A percentile compares a stretch with the other conserved stretches of the same genome.
phyloP scores from a whole-genome alignment of 2,113 vertebrate species.

The Dasypus novemcinctus region DNA sequence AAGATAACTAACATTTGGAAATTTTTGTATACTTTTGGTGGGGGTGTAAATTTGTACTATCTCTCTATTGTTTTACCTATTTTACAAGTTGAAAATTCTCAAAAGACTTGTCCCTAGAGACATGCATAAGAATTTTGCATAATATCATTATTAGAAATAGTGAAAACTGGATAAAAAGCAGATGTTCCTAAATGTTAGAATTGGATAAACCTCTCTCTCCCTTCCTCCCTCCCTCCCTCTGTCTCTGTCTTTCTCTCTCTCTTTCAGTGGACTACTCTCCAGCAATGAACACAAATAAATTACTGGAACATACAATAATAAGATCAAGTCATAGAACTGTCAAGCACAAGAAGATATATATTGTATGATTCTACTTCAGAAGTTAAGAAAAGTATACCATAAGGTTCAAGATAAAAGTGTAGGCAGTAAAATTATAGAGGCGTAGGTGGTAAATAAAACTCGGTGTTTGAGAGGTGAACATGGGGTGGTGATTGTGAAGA shows the following conservation, averaged over 20 bases:
- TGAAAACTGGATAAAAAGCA: not conserved
- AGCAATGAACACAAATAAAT: not conserved
- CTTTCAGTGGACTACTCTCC: not conserved
- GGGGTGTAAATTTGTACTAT: not conserved
- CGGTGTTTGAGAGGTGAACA: not conserved
- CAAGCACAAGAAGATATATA: not conserved
- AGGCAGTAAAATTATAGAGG: not conserved
- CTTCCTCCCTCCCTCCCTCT: not conserved
- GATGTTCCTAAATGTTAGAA: too few species aligned
- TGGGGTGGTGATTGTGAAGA: not conserved
- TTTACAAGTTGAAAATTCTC: too few species aligned
- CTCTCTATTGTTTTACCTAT: too few species aligned
- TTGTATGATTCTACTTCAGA: not conserved
- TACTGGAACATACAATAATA: not conserved
- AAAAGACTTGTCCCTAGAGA: not conserved
- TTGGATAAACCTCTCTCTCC: not conserved
- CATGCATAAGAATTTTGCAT: not conserved
- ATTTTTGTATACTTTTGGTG: not conserved
- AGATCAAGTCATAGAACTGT: not conserved
- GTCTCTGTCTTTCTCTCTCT: not conserved
- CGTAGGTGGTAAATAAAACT: not conserved
- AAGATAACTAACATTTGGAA: not conserved
- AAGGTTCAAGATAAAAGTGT: not conserved
- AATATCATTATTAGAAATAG: too few species aligned
- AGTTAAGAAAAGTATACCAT: not conserved